A percentile compares a stretch with the other conserved stretches of the same genome.
phyloP scores from a whole-genome alignment of 2,888 invertebrate genomes.

The Sinohyriopsis cumingii region DNA sequence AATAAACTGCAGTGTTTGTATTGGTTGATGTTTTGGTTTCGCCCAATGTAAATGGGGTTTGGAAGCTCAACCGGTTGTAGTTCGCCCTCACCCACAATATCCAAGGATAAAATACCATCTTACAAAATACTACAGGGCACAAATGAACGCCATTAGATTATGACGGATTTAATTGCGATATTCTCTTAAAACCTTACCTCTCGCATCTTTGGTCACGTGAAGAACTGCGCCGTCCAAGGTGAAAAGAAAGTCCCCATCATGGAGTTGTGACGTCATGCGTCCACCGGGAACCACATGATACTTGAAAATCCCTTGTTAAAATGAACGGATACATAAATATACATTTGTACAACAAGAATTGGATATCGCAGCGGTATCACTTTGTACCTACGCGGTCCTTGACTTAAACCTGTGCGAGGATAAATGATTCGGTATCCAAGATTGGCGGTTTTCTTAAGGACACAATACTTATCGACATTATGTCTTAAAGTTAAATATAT shows the following conservation, averaged over 20 bases:
- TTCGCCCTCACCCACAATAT: too few species aligned
- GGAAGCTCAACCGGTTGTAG: too few species aligned
- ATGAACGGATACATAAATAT: not conserved
- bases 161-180: not conserved
- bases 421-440: too few species aligned
- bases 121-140: not conserved
- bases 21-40: too few species aligned
- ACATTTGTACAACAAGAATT: not conserved
- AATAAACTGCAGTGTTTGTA: too few species aligned
- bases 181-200: constrained; percentile 4
- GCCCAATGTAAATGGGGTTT: too few species aligned
- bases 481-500: too few species aligned
- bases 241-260: constrained; percentile 30
- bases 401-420: too few species aligned
- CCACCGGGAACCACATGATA: constrained; percentile 43
- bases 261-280: constrained; percentile 25
- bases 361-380: not conserved
- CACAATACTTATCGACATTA: too few species aligned
- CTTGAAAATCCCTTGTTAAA: constrained; percentile 31
- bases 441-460: too few species aligned
- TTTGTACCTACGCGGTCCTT: not conserved
- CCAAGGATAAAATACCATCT: too few species aligned
- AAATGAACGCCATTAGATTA: constrained; percentile 1
- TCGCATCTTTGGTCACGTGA: constrained; percentile 11
- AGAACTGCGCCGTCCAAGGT: constrained; percentile 34